These are phyloP conservation scores for Choristoneura rosaceana DNA, from an alignment of 2,888 invertebrate genomes.

Conservation along the genomic window DNA sequence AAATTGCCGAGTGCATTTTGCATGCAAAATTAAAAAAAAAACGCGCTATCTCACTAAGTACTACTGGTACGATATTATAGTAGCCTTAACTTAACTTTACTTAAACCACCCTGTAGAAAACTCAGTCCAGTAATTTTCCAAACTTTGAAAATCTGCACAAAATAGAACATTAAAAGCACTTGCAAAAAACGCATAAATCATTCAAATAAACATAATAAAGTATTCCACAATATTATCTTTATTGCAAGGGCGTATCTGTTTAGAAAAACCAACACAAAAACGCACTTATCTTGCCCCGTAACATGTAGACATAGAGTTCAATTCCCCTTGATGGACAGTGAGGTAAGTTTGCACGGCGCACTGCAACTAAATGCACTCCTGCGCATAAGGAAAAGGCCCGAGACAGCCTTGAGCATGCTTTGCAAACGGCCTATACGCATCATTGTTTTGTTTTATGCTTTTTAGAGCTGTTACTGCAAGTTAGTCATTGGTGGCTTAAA, in stretches of 20 bases:
- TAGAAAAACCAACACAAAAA: not conserved
- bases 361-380: slow-evolving; percentile 15
- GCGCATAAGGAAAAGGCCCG: slow-evolving; percentile 27
- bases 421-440: slow-evolving; percentile 23
- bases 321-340: not conserved
- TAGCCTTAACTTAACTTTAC: too few species aligned
- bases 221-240: not conserved
- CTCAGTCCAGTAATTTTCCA: too few species aligned
- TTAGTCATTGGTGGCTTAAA: not conserved
- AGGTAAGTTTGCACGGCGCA: not conserved
- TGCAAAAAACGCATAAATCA: not conserved
- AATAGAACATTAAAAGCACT: not conserved
- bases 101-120: too few species aligned
- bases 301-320: not conserved
- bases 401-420: slow-evolving; percentile 26
- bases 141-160: too few species aligned
- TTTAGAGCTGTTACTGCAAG: not conserved
- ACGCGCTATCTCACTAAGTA: too few species aligned
- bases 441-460: slow-evolving; percentile 18
- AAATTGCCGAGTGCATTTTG: too few species aligned
- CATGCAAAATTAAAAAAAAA: too few species aligned
- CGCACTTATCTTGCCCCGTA: not conserved
- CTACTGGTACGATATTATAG: too few species aligned
- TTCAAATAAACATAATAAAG: not conserved
- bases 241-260: not conserved